Evolutionary conservation across 35 echinoderm and acorn worm genomes (phyloP).

Genomic region (Acanthaster planci): DNA sequence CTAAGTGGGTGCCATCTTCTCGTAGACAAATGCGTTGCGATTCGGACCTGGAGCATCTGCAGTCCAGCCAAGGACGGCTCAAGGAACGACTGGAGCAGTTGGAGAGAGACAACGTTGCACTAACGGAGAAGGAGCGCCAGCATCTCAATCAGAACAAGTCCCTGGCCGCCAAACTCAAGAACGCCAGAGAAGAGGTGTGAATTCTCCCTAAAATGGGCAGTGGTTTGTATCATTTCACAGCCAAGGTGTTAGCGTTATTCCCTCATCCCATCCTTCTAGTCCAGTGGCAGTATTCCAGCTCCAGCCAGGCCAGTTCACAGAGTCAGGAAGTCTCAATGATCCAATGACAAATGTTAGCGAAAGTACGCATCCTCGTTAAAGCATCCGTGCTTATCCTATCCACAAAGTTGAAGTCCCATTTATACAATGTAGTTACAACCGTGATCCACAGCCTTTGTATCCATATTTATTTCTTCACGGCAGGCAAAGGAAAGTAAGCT

Average conservation of each 20-base stretch:
- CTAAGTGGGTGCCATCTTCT: conserved; percentile 4
- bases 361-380: too few species aligned
- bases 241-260: too few species aligned
- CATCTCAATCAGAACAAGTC: conserved; percentile 71
- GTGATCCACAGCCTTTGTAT: too few species aligned
- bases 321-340: too few species aligned
- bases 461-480: neutral
- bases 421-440: too few species aligned
- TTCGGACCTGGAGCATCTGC: conserved; percentile 85
- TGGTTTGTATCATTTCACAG: too few species aligned
- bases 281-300: too few species aligned
- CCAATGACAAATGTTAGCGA: too few species aligned
- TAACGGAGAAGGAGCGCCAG: conserved; percentile 87
- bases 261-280: too few species aligned
- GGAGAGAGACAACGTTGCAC: conserved; percentile 83
- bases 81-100: conserved; percentile 85
- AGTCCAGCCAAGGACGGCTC: conserved; percentile 64
- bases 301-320: too few species aligned
- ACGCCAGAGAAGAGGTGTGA: conserved; percentile 90
- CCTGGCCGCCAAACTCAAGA: conserved; percentile 76
- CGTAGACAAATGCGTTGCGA: conserved; percentile 60
- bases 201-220: neutral
- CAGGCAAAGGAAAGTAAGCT: neutral
- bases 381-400: too few species aligned
- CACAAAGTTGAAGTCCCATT: too few species aligned